A percentile compares a stretch with the other conserved stretches of the same genome.
These are phyloP conservation scores for Martes flavigula DNA, from an alignment of 2,797 vertebrate genomes.

Conservation along the genomic window DNA sequence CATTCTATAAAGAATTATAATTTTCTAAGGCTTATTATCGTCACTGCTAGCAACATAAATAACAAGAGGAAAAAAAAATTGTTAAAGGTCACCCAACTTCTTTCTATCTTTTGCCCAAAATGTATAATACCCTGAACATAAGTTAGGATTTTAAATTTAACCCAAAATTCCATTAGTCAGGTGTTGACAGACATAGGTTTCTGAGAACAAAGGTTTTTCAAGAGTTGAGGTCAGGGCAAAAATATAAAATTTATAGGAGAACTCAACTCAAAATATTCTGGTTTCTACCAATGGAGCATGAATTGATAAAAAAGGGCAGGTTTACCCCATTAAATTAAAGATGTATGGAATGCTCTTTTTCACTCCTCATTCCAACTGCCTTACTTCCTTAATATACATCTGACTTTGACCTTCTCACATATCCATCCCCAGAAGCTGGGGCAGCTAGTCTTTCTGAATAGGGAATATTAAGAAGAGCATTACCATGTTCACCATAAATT, in stretches of 20 bases:
- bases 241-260: neutral
- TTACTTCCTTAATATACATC: neutral
- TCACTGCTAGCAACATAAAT: neutral
- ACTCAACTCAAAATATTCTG: neutral
- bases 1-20: neutral
- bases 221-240: neutral
- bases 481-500: neutral
- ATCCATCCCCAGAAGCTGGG: neutral
- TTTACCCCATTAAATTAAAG: neutral
- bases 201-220: neutral
- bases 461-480: neutral
- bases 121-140: neutral
- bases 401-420: neutral
- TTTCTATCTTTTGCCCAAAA: slow-evolving; percentile 2
- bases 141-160: slow-evolving; percentile 20
- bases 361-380: neutral
- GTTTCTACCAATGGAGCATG: neutral
- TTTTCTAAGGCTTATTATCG: neutral
- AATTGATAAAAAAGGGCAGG: neutral
- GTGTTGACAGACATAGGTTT: neutral
- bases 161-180: neutral
- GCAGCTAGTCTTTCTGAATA: neutral
- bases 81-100: neutral
- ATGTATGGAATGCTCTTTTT: neutral
- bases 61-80: neutral